Evolutionary conservation across 2,888 invertebrate species (phyloP).

Genomic region (Notodonta dromedarius): DNA sequence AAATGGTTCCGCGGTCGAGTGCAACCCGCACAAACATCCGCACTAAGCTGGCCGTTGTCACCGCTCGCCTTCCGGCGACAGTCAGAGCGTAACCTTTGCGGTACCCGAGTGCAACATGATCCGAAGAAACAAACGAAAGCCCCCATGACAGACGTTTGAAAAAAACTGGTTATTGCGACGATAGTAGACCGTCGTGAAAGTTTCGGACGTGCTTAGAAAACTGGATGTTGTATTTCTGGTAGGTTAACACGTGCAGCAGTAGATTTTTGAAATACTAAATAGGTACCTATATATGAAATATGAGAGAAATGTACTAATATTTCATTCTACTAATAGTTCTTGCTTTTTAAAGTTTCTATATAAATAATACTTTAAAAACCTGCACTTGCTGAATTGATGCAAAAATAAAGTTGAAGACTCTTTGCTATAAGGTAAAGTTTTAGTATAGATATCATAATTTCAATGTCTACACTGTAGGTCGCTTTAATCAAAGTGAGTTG

Average conservation of each 20-base stretch:
- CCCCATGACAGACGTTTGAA: slow-evolving; percentile 21
- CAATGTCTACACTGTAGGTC: too few relatives aligned
- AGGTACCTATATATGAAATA: too few relatives aligned
- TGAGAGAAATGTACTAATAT: too few relatives aligned
- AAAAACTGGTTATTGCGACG: slow-evolving; percentile 62
- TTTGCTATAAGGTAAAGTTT: too few relatives aligned
- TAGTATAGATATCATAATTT: too few relatives aligned
- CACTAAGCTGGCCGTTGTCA: slow-evolving; percentile 18
- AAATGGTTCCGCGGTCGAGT: slow-evolving; percentile 14
- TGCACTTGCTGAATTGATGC: too few relatives aligned
- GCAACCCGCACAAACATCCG: slow-evolving; percentile 30
- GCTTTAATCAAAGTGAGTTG: too few relatives aligned
- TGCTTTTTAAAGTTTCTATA: too few relatives aligned
- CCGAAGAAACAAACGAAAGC: slow-evolving; percentile 51
- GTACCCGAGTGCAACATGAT: slow-evolving; percentile 49
- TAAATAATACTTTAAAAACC: too few relatives aligned
- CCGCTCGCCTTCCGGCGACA: slow-evolving; percentile 38
- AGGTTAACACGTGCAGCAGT: not conserved
- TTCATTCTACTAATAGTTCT: too few relatives aligned
- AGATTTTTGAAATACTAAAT: too few relatives aligned
- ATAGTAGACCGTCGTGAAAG: slow-evolving; percentile 58
- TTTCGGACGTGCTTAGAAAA: slow-evolving; percentile 58
- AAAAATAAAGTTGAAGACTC: too few relatives aligned
- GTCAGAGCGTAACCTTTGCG: slow-evolving; percentile 46
- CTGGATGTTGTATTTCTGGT: slow-evolving; percentile 49